These are phyloP conservation scores for Phrixothrix hirtus DNA, from an alignment of 2,888 invertebrate species.

Conservation along the genomic window DNA sequence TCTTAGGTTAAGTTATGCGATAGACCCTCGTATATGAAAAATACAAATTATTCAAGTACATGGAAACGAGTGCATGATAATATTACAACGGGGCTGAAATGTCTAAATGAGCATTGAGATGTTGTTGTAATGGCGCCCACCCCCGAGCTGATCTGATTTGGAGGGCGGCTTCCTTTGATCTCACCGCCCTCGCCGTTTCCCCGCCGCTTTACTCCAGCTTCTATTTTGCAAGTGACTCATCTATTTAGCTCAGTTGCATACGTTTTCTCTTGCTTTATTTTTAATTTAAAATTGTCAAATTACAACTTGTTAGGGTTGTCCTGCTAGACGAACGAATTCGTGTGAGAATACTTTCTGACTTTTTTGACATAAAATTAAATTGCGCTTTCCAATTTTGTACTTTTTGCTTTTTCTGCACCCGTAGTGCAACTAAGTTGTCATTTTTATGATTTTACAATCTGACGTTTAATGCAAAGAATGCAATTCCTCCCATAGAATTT, in stretches of 20 bases:
- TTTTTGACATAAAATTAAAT: too few species aligned
- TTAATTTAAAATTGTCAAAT: conserved; percentile 26
- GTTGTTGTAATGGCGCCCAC: conserved; percentile 37
- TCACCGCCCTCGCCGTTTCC: conserved; percentile 61
- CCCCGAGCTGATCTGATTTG: conserved; percentile 37
- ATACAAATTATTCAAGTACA: too few species aligned
- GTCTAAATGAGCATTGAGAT: conserved; percentile 35
- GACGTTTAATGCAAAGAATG: too few species aligned
- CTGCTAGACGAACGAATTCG: too few species aligned
- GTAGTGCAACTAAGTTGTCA: too few species aligned
- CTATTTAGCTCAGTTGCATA: conserved; percentile 41
- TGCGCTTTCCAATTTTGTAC: too few species aligned
- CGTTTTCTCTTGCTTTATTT: conserved; percentile 25
- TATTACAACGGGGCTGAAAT: conserved; percentile 30
- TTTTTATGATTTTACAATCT: too few species aligned
- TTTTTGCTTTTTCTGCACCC: too few species aligned
- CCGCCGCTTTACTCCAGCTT: conserved; percentile 39
- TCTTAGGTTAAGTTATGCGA: too few species aligned
- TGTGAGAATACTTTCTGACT: too few species aligned
- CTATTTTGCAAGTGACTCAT: conserved; percentile 59
- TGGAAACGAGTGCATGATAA: conserved; percentile 20
- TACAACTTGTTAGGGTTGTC: too few species aligned
- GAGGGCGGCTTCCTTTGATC: conserved; percentile 60
- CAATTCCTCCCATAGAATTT: not conserved
- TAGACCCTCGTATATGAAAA: too few species aligned